Base-by-base conservation (phyloP, 2,113 vertebrate species). In the Cephalopterus ornatus region DNA sequence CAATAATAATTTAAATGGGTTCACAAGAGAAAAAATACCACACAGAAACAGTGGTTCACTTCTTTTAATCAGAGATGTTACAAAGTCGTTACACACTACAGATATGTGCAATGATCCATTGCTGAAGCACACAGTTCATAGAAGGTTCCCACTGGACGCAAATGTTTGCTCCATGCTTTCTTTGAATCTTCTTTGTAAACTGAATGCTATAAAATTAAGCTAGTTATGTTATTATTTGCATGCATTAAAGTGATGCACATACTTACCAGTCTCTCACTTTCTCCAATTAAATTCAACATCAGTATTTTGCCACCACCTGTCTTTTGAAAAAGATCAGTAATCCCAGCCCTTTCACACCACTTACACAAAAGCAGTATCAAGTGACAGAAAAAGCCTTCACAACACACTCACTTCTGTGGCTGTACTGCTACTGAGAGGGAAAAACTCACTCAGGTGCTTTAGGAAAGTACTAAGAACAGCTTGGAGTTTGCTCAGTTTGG, bases 201-300 rank as follows among this genome's bases (percentile, higher is more conserved):
- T 14, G 56, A 93, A 84, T 35, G 83, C 92, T 96, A 93, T 55
- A 91, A 92, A 94, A 91, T 94, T 76, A 96, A 97, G 80, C 88
- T 93, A 50, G 41, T 95, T 92, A 93, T 44, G 52, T 80, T 93
- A 67, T 71, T 75, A 86, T 56, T 84, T 87, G 80, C 96, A 97
- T 97, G 95, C 96, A 97, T 78, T 87, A 66, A 91, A 90, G 73
- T 79, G 70, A 96, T 86, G 88, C 83, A 79, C 41, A 68, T 96
- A 97, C 96, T 97, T 96, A 97, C 96, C 96, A 85, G 62, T 65
- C 62, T 95, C 28, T 92, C 74, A 85, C 27, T 84, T 90, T 80
- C 62, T 56, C 5, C 7, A 94, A 92, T 79, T 81, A 93, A 88
- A 92, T 88, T 86, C 84, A 74, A 80, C 72, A 76, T 26, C 86